Evolutionary conservation across 2,797 vertebrate genomes (phyloP), one percentile per base, ranked within the genome.

Genomic region (Falco berigora): DNA sequence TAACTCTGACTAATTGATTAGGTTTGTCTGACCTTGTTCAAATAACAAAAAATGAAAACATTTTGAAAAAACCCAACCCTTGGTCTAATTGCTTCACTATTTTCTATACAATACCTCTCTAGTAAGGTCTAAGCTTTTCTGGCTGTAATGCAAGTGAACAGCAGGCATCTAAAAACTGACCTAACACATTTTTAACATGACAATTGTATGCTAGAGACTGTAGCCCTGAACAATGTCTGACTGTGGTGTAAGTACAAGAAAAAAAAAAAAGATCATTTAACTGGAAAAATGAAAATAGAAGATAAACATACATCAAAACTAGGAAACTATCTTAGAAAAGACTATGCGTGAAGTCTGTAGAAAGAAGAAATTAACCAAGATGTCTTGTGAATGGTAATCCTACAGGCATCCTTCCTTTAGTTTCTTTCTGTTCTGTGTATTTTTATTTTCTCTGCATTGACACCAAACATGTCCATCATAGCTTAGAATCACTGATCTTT

Each of bases 41-140:
- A 77, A 80, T 56, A 80, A 49, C 4, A 62, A 53, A 38, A 50
- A 83, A 32, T 24, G 17, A 75, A 90, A 66, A 59, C 14, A 21
- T 4, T 4, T 15, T 11, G 28, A 52, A 64, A 63, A 18, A 0
- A 2, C 0, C 15, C 10, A 61, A 12, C 8, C 11, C 11, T 40
- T 7, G n/a, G 12, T 75, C 14, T 12, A 86, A 34, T 23, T 40
- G 2, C 34, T 63, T 79, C 56, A 47, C 47, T 75, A 3, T 27
- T 72, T 75, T 62, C 23, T 53, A 23, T 7, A 12, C 40, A 28
- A 38, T 49, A 2, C 3, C 19, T 71, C 9, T 68, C 53, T 4
- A 14, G 8, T 40, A 63, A 55, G n/a, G 15, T 46, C 28, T 44
- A 73, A 42, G 9, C 4, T 6, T 50, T 78, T 63, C 46, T 40